Percentiles rank a stretch among this genome's conserved stretches.
phyloP scores from a whole-genome alignment of 1,140 invertebrate genomes.

The Lasaia peninsularis region DNA sequence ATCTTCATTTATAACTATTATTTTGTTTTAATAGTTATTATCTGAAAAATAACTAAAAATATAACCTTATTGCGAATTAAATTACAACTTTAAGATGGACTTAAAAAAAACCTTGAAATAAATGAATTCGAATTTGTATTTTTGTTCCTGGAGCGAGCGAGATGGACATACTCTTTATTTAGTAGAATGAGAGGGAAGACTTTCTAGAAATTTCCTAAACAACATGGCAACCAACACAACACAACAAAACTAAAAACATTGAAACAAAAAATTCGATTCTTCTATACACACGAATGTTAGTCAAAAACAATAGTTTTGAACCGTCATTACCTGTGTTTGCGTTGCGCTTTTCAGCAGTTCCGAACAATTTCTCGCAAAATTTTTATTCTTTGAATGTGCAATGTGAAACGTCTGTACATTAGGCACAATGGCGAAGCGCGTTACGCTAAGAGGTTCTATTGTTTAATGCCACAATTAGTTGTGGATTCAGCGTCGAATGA shows the following conservation, averaged over 20 bases:
- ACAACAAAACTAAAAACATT: neutral
- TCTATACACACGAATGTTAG: slow-evolving; percentile 10
- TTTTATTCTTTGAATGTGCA: slow-evolving; percentile 52
- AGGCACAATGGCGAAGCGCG: slow-evolving; percentile 50
- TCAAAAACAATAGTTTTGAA: slow-evolving; percentile 18
- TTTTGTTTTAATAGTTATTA: too few relatives aligned
- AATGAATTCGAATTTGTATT: too few relatives aligned
- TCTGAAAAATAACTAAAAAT: too few relatives aligned
- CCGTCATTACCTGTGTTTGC: slow-evolving; percentile 32
- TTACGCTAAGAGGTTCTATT: slow-evolving; percentile 73
- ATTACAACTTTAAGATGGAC: too few relatives aligned
- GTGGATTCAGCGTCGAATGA: slow-evolving; percentile 57
- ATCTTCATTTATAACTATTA: too few relatives aligned
- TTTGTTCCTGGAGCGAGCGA: too few relatives aligned
- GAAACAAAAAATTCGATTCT: slow-evolving; percentile 3
- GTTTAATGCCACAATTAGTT: slow-evolving; percentile 73
- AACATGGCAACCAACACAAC: too few relatives aligned
- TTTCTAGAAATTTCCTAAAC: too few relatives aligned
- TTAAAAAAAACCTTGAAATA: too few relatives aligned
- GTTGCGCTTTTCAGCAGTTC: slow-evolving; percentile 32
- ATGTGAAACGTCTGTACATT: slow-evolving; percentile 42
- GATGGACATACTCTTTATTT: too few relatives aligned
- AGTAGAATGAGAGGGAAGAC: too few relatives aligned
- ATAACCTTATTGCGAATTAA: too few relatives aligned
- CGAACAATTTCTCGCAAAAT: slow-evolving; percentile 50